These are phyloP conservation scores for Nematopogon swammerdamellus DNA, from an alignment of 2,888 invertebrate genomes.

Conservation along the genomic window DNA sequence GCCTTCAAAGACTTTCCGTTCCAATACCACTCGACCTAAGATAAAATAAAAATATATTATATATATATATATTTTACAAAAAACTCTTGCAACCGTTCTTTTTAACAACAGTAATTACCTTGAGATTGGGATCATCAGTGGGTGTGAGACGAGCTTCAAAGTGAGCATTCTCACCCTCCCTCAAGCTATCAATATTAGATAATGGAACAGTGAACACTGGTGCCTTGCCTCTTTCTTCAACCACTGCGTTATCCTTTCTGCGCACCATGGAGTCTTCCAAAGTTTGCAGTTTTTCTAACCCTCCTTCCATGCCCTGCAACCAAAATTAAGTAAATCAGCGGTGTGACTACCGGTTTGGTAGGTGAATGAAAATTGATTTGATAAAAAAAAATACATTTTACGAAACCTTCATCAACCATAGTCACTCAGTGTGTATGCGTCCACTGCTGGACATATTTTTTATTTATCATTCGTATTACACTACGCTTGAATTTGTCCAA, in stretches of 20 bases:
- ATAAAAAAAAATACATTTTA: constrained; percentile 6
- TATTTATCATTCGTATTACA: too few relatives aligned
- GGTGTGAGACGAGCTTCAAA: constrained; percentile 88
- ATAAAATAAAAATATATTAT: constrained; percentile 9
- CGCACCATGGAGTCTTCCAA: constrained; percentile 87
- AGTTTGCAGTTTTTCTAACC: constrained; percentile 88
- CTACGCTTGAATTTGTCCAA: too few relatives aligned
- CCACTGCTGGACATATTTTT: too few relatives aligned
- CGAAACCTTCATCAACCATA: too few relatives aligned
- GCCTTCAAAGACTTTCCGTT: constrained; percentile 86
- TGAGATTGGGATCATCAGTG: constrained; percentile 86
- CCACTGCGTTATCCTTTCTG: constrained; percentile 66
- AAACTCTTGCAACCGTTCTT: too few relatives aligned
- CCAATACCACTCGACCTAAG: constrained; percentile 89
- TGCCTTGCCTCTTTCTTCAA: constrained; percentile 78
- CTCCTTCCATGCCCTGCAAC: constrained; percentile 86
- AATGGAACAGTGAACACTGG: constrained; percentile 89
- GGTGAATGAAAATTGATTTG: not conserved
- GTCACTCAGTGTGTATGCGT: too few relatives aligned
- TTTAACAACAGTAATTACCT: too few relatives aligned
- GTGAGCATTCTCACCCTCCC: constrained; percentile 90
- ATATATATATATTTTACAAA: too few relatives aligned
- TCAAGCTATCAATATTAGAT: constrained; percentile 79
- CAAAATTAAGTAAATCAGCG: too few relatives aligned
- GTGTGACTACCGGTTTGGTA: not conserved